Conservation (phyloP, 2,113 vertebrate species). For the Otolemur garnettii region DNA sequence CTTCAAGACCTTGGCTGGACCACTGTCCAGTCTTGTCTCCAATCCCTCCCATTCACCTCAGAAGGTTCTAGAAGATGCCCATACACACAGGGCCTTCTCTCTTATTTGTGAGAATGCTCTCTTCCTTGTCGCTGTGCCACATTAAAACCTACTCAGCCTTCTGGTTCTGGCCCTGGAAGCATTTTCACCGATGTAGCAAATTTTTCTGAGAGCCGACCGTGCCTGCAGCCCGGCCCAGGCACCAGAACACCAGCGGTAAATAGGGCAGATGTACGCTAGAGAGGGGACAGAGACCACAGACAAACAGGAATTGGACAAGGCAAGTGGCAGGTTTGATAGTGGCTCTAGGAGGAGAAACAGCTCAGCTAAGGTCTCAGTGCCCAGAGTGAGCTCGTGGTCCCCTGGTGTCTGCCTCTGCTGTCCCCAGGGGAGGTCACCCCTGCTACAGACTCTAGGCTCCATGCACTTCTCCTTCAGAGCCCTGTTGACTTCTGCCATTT, state of each 20-base stretch:
- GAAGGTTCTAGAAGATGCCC: not conserved
- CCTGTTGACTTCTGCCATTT: not conserved
- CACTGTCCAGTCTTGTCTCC: not conserved
- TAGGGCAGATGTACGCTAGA: not conserved
- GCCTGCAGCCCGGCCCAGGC: not conserved
- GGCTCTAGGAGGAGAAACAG: not conserved
- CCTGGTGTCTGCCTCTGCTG: not conserved
- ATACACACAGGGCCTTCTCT: not conserved
- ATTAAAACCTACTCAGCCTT: not conserved
- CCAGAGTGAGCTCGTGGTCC: not conserved
- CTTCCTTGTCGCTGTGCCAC: not conserved
- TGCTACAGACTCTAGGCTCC: not conserved
- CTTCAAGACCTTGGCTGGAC: not conserved
- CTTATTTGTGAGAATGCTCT: not conserved
- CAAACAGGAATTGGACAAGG: not conserved
- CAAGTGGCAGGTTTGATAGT: no score
- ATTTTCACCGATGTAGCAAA: not conserved
- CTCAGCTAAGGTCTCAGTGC: not conserved
- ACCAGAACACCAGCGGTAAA: not conserved
- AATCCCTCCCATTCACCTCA: not conserved
- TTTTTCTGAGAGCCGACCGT: not conserved
- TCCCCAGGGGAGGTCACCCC: not conserved
- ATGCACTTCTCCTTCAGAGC: not conserved
- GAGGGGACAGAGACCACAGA: not conserved
- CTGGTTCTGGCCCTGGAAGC: not conserved